phyloP scores from a whole-genome alignment of 2,888 invertebrate species.

The Diabrotica balteata region DNA sequence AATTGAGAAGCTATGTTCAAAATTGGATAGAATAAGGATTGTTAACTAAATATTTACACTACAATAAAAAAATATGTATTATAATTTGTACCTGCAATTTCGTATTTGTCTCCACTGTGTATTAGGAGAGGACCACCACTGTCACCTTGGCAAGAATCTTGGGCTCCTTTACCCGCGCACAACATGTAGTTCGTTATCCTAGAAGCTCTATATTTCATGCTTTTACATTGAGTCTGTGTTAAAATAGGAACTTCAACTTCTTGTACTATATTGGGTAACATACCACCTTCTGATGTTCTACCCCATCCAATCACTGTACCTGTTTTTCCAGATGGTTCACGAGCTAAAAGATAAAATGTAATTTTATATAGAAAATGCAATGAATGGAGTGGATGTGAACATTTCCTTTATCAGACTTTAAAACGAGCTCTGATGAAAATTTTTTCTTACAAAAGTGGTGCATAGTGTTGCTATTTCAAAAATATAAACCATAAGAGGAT shows the following conservation, averaged over 20 bases:
- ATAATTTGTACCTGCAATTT: conserved; percentile 73
- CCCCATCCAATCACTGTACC: conserved; percentile 90
- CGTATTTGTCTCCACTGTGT: conserved; percentile 77
- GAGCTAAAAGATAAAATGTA: conserved; percentile 14
- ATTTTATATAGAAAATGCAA: too few species aligned
- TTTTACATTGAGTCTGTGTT: conserved; percentile 78
- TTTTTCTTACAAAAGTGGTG: too few species aligned
- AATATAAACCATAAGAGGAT: too few species aligned
- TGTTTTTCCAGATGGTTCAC: conserved; percentile 73
- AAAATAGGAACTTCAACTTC: conserved; percentile 87
- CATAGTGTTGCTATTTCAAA: too few species aligned
- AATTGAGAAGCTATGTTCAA: too few species aligned
- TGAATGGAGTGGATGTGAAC: too few species aligned
- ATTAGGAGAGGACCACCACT: conserved; percentile 84
- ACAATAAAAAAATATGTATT: background rate
- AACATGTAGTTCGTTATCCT: conserved; percentile 86
- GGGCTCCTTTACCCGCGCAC: conserved; percentile 81
- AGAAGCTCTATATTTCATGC: conserved; percentile 83
- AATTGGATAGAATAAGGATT: too few species aligned
- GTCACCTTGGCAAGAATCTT: conserved; percentile 90
- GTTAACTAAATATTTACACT: too few species aligned
- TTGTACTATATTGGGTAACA: conserved; percentile 78
- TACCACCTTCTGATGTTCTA: conserved; percentile 81
- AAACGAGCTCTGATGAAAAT: too few species aligned
- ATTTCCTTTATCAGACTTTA: too few species aligned